These are phyloP conservation scores for Phasianus colchicus DNA, from an alignment of 2,113 vertebrate genomes.

Conservation along the genomic window DNA sequence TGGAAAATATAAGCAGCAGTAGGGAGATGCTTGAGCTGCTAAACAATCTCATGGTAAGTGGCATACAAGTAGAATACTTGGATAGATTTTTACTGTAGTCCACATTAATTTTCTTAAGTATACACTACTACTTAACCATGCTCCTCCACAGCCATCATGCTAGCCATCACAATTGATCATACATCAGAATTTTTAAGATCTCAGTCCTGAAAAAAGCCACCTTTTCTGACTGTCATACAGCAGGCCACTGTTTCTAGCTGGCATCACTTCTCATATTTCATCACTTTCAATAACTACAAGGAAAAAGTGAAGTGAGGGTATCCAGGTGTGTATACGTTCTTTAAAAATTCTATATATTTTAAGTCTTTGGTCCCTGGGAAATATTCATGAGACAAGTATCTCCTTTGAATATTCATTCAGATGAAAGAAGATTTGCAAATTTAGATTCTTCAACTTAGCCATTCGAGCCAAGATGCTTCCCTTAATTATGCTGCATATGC, in stretches of 20 bases:
- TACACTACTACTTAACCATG: fast-evolving
- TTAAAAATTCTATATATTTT: not conserved
- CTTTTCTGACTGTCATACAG: not conserved
- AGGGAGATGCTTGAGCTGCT: not conserved
- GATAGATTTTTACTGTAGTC: not conserved
- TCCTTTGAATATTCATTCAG: not conserved
- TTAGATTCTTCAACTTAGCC: not conserved
- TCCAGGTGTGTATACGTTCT: not conserved
- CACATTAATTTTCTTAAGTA: not conserved
- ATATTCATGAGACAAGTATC: not conserved
- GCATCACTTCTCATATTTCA: not conserved
- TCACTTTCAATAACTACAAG: not conserved
- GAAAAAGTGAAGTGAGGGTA: not conserved
- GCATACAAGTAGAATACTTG: not conserved
- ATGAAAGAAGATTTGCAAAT: not conserved
- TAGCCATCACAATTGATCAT: not conserved
- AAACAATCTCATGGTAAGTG: not conserved
- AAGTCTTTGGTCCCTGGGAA: not conserved
- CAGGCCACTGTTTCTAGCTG: not conserved
- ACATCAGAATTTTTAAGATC: not conserved
- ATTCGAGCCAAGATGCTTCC: not conserved
- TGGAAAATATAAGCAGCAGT: not conserved
- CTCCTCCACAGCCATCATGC: not conserved
- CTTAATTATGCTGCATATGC: not conserved
- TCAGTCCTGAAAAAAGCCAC: not conserved